Conservation (phyloP, 1,140 invertebrate species). For the Epicauta chinensis region DNA sequence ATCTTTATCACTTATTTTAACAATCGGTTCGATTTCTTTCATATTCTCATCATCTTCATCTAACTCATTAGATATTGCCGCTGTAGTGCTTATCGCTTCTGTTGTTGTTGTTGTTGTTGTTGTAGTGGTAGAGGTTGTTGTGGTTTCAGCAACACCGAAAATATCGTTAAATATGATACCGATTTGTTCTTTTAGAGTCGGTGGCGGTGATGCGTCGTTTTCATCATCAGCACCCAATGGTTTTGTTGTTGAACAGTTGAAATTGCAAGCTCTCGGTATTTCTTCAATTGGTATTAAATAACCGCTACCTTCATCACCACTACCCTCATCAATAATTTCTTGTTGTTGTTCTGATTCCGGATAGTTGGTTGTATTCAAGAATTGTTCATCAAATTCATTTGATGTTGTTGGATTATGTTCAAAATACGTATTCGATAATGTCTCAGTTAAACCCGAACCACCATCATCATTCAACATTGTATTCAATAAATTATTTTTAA, state of each 20-base stretch:
- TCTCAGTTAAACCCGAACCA: constrained; percentile 30
- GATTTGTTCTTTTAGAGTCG: constrained; percentile 20
- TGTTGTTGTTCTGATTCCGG: not conserved
- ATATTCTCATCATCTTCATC: too few relatives aligned
- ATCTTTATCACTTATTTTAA: constrained; percentile 11
- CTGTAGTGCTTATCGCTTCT: too few relatives aligned
- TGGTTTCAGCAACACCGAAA: constrained; percentile 9
- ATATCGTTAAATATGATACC: constrained; percentile 27
- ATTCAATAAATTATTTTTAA: constrained; percentile 45
- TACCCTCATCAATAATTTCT: constrained; percentile 4
- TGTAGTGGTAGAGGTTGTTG: constrained; percentile 1
- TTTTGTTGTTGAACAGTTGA: constrained; percentile 27
- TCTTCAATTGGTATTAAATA: constrained; percentile 13
- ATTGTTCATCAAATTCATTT: constrained; percentile 41
- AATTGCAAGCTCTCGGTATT: constrained; percentile 21
- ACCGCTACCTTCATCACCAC: constrained; percentile 29
- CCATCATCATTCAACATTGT: constrained; percentile 37
- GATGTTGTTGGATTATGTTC: constrained; percentile 19
- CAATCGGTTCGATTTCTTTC: constrained; percentile 7
- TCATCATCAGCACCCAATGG: constrained; percentile 24
- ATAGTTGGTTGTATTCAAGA: not conserved
- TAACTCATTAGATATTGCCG: too few relatives aligned
- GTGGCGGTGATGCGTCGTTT: constrained; percentile 19
- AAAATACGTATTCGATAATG: too few relatives aligned
- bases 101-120: not conserved